phyloP scores from a whole-genome alignment of 2,113 vertebrate species.

The Triplophysa rosa region DNA sequence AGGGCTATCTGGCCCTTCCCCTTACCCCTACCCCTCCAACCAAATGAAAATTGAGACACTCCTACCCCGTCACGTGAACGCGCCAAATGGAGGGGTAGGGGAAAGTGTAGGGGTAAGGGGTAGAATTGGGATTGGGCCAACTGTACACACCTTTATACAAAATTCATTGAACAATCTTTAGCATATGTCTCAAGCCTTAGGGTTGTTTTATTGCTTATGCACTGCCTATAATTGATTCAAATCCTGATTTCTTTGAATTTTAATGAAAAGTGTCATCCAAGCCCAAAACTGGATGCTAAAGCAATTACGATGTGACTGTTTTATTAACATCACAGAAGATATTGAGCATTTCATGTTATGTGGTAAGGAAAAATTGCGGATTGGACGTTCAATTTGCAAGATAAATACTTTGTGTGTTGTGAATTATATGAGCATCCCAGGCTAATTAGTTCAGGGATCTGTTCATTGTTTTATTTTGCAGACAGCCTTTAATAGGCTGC shows the following conservation, averaged over 20 bases:
- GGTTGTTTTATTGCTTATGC: constrained; percentile 38
- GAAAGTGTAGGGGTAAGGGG: no score
- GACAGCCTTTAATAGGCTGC: constrained; percentile 41
- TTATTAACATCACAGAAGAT: neutral
- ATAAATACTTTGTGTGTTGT: constrained; percentile 38
- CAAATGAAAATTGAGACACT: no score
- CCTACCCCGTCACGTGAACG: no score
- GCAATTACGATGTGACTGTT: constrained; percentile 35
- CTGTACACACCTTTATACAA: neutral
- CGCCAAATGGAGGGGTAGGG: no score
- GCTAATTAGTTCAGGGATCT: constrained; percentile 55
- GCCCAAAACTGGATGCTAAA: neutral
- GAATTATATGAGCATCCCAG: constrained; percentile 41
- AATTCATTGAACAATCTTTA: constrained; percentile 3
- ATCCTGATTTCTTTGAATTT: constrained; percentile 43
- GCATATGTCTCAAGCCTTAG: constrained; percentile 3
- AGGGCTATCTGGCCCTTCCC: no score
- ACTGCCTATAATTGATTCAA: constrained; percentile 39
- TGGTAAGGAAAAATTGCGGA: constrained; percentile 5
- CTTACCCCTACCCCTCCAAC: no score
- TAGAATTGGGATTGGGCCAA: no score
- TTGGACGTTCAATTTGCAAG: neutral
- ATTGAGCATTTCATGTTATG: constrained; percentile 14
- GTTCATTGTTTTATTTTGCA: constrained; percentile 53
- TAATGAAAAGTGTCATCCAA: constrained; percentile 26